phyloP scores from a whole-genome alignment of 2,888 invertebrate species.

The Geophilus truncorum region DNA sequence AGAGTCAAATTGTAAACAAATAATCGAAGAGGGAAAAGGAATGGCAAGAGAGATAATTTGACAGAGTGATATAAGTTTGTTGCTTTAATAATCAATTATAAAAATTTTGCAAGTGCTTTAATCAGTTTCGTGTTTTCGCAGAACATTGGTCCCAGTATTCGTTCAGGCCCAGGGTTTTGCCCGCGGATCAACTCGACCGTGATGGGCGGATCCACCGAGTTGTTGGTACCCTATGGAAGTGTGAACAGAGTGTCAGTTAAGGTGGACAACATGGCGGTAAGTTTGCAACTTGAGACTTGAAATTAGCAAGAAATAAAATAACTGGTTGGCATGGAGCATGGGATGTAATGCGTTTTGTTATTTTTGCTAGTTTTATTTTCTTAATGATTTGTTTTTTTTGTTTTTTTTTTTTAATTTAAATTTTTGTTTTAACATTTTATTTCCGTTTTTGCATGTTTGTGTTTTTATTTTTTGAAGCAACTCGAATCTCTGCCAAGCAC shows the following conservation, averaged over 20 bases:
- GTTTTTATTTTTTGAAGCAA: constrained; percentile 6
- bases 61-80: background rate
- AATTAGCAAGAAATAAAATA: background rate
- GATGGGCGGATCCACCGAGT: constrained; percentile 74
- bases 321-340: background rate
- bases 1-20: background rate
- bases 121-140: constrained; percentile 44
- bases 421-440: background rate
- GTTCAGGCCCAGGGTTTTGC: constrained; percentile 90
- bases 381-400: background rate
- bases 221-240: constrained; percentile 86
- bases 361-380: background rate
- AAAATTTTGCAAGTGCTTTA: background rate
- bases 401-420: background rate
- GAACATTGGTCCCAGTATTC: constrained; percentile 86
- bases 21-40: background rate
- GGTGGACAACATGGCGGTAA: constrained; percentile 79
- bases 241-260: constrained; percentile 85
- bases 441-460: background rate
- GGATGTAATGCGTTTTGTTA: background rate
- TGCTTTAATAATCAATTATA: background rate
- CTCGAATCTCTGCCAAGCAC: constrained; percentile 1
- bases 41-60: background rate
- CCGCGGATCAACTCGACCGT: constrained; percentile 86
- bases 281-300: constrained; percentile 39